Base-by-base conservation (phyloP, 2,797 vertebrate species). In the Micrastur ruficollis region DNA sequence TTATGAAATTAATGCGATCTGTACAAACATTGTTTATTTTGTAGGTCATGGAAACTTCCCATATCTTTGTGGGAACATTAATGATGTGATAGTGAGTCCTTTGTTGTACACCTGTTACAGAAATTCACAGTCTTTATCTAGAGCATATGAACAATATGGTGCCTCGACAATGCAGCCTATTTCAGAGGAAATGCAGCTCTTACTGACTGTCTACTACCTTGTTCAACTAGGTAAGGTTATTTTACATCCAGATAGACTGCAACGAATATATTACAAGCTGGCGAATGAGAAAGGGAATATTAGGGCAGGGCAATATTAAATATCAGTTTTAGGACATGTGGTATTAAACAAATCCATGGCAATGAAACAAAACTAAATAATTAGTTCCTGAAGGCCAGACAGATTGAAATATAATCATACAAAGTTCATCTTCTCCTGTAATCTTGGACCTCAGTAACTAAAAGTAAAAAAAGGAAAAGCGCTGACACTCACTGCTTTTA, bases 201-300 rank as follows among this genome's bases (percentile, higher is more conserved):
- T 99, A 16, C 98, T 99, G 61, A 99, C 99, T 1, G 99, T 99
- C 88, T 99, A 99, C 98, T 99, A 99, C 97, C 99, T 99, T 42
- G 99, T 99, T 87, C 99, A 99, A 91, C 98, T 99, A 44, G 99
- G 99, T 99, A 95, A 98, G 99, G 58, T 87, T 53, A 47, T 66
- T 56, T 79, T 89, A 25, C 17, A 62, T 71, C 27, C 32, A 70
- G 29, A 21, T 26, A 71, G 47, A 82, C 27, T 55, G 17, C 50
- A 65, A 0, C 23, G 8, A 59, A 55, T 81, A 6, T 52, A 47
- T 83, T 75, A 22, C 8, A 32, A 50, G 32, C 25, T 5, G 6
- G 5, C 5, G 63, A 59, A 56, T 38, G 17, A 55, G 50, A 83
- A 81, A n/a, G 20, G 38, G 34, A 63, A 7, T 80, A 18, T 59